Evolutionary conservation across 2,797 vertebrate genomes (phyloP).

Genomic region (Diplodus puntazzo): DNA sequence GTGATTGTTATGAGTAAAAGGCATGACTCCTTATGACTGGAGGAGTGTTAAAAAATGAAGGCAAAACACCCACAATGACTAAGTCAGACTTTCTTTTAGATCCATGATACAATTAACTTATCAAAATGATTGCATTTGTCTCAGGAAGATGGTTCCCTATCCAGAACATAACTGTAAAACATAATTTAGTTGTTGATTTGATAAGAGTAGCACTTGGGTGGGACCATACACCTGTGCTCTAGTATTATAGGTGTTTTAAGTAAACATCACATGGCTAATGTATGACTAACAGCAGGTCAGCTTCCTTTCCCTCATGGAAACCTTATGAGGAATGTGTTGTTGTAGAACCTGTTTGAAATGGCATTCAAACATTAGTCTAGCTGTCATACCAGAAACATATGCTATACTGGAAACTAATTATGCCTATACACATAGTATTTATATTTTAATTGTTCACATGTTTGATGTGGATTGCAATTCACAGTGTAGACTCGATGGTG

Average conservation of each 20-base stretch:
- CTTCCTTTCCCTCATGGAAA: constrained; percentile 30
- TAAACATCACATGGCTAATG: constrained; percentile 60
- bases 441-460: constrained; percentile 9
- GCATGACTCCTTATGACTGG: constrained; percentile 43
- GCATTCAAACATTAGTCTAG: constrained; percentile 4
- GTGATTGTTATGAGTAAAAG: constrained; percentile 47
- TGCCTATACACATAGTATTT: not conserved
- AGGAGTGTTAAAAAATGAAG: constrained; percentile 5
- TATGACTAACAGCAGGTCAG: constrained; percentile 19
- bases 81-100: not conserved
- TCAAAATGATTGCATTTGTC: not conserved
- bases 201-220: not conserved
- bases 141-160: not conserved
- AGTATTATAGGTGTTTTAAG: constrained; percentile 49
- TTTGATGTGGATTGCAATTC: not conserved
- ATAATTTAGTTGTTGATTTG: not conserved
- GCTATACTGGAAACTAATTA: not conserved
- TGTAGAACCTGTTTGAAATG: constrained; percentile 72
- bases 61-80: not conserved
- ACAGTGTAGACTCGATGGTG: not conserved
- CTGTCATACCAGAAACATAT: not conserved
- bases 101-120: not conserved
- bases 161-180: not conserved
- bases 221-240: not conserved
- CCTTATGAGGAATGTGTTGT: constrained; percentile 41